phyloP scores from a whole-genome alignment of 2,113 vertebrate species.

The Pimephales promelas region DNA sequence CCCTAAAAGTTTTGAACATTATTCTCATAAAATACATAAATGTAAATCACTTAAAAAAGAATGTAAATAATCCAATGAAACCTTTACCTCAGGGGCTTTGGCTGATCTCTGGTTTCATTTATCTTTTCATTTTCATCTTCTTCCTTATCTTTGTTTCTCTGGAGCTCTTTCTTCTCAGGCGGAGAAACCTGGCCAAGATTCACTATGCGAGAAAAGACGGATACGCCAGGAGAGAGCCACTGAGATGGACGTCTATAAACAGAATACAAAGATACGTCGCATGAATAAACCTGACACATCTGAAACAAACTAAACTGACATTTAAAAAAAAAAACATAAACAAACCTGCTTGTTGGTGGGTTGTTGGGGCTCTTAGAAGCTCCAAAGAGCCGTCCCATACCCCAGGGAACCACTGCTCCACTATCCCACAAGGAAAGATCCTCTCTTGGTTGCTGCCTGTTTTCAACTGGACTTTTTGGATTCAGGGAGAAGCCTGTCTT shows the following conservation, averaged over 20 bases:
- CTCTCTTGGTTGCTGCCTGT: conserved; percentile 32
- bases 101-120: conserved; percentile 65
- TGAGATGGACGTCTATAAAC: conserved; percentile 84
- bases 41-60: not conserved
- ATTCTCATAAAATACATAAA: not conserved
- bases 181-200: conserved; percentile 62
- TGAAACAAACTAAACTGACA: not conserved
- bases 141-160: conserved; percentile 49
- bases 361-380: conserved; percentile 71
- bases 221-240: conserved; percentile 85
- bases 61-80: not conserved
- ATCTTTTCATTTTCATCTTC: conserved; percentile 49
- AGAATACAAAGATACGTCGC: not conserved
- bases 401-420: conserved; percentile 68
- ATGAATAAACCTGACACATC: not conserved
- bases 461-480: not conserved
- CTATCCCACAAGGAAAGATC: conserved; percentile 47
- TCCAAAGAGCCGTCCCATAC: conserved; percentile 88
- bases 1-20: not conserved
- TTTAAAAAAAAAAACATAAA: not conserved
- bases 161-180: conserved; percentile 57
- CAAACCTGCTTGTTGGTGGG: conserved; percentile 68
- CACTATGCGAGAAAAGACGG: conserved; percentile 73
- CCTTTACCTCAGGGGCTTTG: conserved; percentile 71
- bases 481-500: conserved; percentile 26